phyloP scores from a whole-genome alignment of 2,797 vertebrate species.

The Gephyroberyx darwinii region DNA sequence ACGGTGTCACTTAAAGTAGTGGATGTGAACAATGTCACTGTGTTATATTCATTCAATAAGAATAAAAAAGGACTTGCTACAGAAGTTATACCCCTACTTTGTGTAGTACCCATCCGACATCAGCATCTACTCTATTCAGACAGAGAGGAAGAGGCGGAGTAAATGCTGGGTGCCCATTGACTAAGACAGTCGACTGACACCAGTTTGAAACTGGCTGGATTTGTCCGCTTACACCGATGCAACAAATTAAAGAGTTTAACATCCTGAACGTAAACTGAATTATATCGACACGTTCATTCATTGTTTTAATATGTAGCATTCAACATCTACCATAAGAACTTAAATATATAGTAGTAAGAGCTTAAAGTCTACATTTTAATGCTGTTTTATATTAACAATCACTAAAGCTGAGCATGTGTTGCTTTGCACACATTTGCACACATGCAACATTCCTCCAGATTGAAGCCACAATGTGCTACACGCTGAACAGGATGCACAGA shows the following conservation, averaged over 20 bases:
- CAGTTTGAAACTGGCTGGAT: background rate
- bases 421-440: too few species aligned
- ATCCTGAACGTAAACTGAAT: slow-evolving; percentile 27
- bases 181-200: background rate
- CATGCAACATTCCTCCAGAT: slow-evolving; percentile 35
- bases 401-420: too few species aligned
- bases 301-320: slow-evolving; percentile 42
- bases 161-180: slow-evolving; percentile 1
- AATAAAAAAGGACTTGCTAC: slow-evolving; percentile 48
- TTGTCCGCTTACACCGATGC: slow-evolving; percentile 20
- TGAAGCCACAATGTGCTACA: slow-evolving; percentile 34
- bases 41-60: slow-evolving; percentile 39
- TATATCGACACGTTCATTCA: slow-evolving; percentile 17
- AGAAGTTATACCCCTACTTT: background rate
- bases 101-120: slow-evolving; percentile 5
- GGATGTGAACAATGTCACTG: slow-evolving; percentile 64
- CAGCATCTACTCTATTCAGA: slow-evolving; percentile 17
- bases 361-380: slow-evolving; percentile 34
- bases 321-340: slow-evolving; percentile 32
- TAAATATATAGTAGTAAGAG: background rate
- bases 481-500: slow-evolving; percentile 29
- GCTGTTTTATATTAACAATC: slow-evolving; percentile 41
- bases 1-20: slow-evolving; percentile 71
- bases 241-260: slow-evolving; percentile 59
- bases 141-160: slow-evolving; percentile 36